Evolutionary conservation across 2,888 invertebrate genomes (phyloP), one percentile per base, ranked within the genome.

Genomic region (Saturnia japonica): DNA sequence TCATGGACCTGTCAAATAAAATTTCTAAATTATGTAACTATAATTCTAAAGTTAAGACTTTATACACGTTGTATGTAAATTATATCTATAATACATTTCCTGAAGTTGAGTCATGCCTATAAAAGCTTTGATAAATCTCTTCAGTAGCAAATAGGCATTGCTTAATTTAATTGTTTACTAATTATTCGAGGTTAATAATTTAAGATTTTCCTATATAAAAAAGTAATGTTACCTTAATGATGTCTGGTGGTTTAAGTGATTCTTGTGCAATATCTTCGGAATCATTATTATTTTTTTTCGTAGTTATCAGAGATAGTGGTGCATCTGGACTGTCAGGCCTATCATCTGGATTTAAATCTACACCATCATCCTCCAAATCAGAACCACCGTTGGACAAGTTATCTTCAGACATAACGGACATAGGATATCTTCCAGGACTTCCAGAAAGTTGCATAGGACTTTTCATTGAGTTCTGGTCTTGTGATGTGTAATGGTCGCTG

Each of bases 281-380:
- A 71, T 95, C 94, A 73, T 93, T 91, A 73, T 90, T 90, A 73
- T 87, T 89, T 79, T 95, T 95, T 76, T 95, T 94, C 42, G 91
- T 95, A 9, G 96, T 96, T 66, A 96, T 96, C 74, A 97, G 87
- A 1, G 96, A 96, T 3, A 97, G 89, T 28, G 97, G 97, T 64
- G 95, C 94, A 74, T 95, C 95, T 16, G 96, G 96, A 80, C 95
- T 96, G 45, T 94, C 91, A 11, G 96, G 94, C 71, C 96, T 94
- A 70, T 95, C 95, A 77, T 94, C 94, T 14, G 91, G 89, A 75
- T 91, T 89, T 45, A 93, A 78, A 62, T 92, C 94, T 70, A 93
- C 94, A 82, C 95, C 95, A 75, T 96, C 96, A 73, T 96, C 96
- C 74, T 96, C 96, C 74, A 95, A 86, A 83, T 97, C 97, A 28